These are phyloP conservation scores for Cetonia aurata DNA, from an alignment of 2,888 invertebrate species.

Conservation along the genomic window DNA sequence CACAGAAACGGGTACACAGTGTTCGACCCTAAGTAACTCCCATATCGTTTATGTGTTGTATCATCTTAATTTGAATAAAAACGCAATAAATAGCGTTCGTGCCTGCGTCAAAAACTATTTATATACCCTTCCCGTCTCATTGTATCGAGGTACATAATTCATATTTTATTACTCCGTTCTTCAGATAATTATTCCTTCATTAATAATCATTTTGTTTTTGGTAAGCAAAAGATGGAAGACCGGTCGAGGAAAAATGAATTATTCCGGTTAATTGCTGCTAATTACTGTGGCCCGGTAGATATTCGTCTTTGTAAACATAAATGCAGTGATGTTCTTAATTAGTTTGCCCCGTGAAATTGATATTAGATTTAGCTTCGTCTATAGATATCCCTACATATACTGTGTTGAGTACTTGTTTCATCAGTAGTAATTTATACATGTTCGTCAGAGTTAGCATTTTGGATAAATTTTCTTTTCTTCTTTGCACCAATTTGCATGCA, in stretches of 20 bases:
- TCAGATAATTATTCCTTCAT: conserved; percentile 28
- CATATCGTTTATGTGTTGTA: conserved; percentile 22
- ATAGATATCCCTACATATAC: no score
- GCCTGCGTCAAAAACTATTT: conserved; percentile 27
- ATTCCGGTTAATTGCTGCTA: conserved; percentile 30
- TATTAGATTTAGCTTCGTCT: no score
- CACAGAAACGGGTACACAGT: not conserved
- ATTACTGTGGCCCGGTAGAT: not conserved
- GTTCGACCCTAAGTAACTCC: no score
- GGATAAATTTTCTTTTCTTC: no score
- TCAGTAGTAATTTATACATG: no score
- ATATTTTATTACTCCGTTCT: conserved; percentile 28
- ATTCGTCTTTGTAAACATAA: no score
- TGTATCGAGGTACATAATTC: conserved; percentile 16
- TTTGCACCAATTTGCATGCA: no score
- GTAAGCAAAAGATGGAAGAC: conserved; percentile 14
- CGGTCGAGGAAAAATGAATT: conserved; percentile 5
- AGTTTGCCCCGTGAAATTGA: no score
- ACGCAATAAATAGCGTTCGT: conserved; percentile 30
- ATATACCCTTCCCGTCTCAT: conserved; percentile 6
- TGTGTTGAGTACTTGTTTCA: no score
- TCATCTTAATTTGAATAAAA: conserved; percentile 33
- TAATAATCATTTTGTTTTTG: conserved; percentile 32
- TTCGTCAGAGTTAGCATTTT: no score
- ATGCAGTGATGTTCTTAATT: no score